These are phyloP conservation scores for Nephrotoma guestfalica DNA, from an alignment of 2,888 invertebrate genomes.

Conservation along the genomic window DNA sequence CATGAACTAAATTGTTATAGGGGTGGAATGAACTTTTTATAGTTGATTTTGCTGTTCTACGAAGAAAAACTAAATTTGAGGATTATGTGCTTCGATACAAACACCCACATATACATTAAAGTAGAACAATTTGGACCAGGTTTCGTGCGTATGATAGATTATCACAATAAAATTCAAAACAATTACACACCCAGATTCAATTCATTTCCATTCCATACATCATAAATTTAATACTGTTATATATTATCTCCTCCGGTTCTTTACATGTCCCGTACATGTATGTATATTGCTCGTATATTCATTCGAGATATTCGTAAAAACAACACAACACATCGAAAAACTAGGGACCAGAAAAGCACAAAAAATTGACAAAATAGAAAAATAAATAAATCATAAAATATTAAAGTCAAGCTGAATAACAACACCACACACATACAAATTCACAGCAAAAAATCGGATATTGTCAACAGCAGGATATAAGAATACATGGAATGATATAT, in stretches of 20 bases:
- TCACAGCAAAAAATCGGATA: neutral
- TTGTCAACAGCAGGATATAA: neutral
- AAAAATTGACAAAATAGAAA: neutral
- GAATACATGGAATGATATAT: neutral
- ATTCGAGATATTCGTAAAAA: neutral
- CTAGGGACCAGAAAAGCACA: neutral
- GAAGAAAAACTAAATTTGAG: too few relatives aligned
- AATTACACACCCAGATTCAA: neutral
- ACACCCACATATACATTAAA: neutral
- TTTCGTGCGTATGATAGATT: neutral
- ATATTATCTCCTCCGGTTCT: neutral
- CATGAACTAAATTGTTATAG: neutral
- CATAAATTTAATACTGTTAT: neutral
- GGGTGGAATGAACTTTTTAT: neutral
- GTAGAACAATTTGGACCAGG: neutral
- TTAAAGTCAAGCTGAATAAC: neutral
- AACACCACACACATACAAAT: neutral
- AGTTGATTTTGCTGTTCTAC: too few relatives aligned
- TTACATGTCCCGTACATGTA: neutral
- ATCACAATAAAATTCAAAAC: neutral
- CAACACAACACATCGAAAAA: neutral
- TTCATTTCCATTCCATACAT: neutral
- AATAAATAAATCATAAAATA: neutral
- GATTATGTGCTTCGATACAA: neutral
- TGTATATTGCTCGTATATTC: neutral